Evolutionary conservation across 2,113 vertebrate genomes (phyloP).

Genomic region (Gasterosteus nipponicus): DNA sequence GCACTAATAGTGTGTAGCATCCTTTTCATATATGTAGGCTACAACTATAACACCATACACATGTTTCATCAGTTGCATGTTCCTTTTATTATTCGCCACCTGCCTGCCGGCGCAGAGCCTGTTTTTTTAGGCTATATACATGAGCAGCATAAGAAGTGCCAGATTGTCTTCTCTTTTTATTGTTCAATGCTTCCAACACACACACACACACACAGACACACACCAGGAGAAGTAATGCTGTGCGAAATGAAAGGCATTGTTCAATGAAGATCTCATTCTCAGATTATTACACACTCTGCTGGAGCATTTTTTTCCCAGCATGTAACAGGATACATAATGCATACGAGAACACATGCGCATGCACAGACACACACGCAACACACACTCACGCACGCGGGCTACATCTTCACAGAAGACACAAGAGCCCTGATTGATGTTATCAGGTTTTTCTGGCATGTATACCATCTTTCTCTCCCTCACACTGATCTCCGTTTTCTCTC

Average conservation of each 20-base stretch:
- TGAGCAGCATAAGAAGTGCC: constrained; percentile 7
- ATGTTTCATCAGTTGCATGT: constrained; percentile 26
- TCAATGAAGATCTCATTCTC: constrained; percentile 51
- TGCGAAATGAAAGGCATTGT: constrained; percentile 61
- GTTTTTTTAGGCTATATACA: constrained; percentile 26
- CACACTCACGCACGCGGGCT: neutral
- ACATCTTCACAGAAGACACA: constrained; percentile 5
- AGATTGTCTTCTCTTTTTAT: constrained; percentile 2
- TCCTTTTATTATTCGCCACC: constrained; percentile 27
- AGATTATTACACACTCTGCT: constrained; percentile 56
- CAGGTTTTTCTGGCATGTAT: constrained; percentile 45
- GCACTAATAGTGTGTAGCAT: neutral
- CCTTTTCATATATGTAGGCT: neutral
- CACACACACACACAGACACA: neutral
- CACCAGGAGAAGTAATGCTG: constrained; percentile 31
- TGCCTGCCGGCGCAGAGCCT: constrained; percentile 4
- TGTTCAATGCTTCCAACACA: constrained; percentile 13
- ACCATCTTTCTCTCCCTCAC: constrained; percentile 18
- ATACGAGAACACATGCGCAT: constrained; percentile 3
- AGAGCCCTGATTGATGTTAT: constrained; percentile 58
- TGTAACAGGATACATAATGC: constrained; percentile 72
- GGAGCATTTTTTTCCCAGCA: constrained; percentile 44
- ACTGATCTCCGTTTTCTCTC: constrained; percentile 29
- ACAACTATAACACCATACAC: neutral
- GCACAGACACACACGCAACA: neutral